Base-by-base conservation (phyloP, 2,888 invertebrate species). In the Ypsolopha sequella region DNA sequence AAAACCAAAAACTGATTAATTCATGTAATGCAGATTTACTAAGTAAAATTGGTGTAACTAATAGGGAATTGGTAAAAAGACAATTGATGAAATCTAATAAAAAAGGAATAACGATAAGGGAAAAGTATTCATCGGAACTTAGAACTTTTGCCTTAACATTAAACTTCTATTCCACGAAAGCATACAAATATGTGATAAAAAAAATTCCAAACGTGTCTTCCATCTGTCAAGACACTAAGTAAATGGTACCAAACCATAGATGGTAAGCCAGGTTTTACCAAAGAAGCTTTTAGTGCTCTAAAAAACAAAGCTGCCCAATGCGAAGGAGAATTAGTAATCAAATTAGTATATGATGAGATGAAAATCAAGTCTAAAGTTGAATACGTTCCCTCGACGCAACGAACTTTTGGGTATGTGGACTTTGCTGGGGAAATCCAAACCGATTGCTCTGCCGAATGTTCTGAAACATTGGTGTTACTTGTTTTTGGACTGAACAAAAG, bases 91-190 rank as follows among this genome's bases (percentile, higher is more conserved):
- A 48, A 36, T 10, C 13, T n/a, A 34, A 14, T 10, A 36, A 48
- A 36, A 14, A 48, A 36, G 36, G 38, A 36, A 36, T 7, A 3
- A 14, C 36, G 10, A 6, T 36, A 35, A 46, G 41, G 46, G 41
- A 52, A 53, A 54, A 59, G 56, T 61, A 60, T 50, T 52, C 56
- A 8, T 53, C 54, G 43, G 59, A 58, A 51, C 11, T 65, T 6
- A 51, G 60, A 47, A 50, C 51, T 41, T 66, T 70, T 58, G 66
- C 67, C 1, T 50, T 61, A 33, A 68, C 68, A 6, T 52, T 69
- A 4, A 60, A 70, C 49, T 70, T 63, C 52, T 66, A 67, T 49
- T 67, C 66, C 0, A 61, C 64, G n/a, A 63, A 60, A 54, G 70
- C 63, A 1, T 70, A 72, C 52, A 51, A 59, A 10, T 73, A 65